These are phyloP conservation scores for Rallus limicola DNA, from an alignment of 2,113 vertebrate species.

Conservation along the genomic window DNA sequence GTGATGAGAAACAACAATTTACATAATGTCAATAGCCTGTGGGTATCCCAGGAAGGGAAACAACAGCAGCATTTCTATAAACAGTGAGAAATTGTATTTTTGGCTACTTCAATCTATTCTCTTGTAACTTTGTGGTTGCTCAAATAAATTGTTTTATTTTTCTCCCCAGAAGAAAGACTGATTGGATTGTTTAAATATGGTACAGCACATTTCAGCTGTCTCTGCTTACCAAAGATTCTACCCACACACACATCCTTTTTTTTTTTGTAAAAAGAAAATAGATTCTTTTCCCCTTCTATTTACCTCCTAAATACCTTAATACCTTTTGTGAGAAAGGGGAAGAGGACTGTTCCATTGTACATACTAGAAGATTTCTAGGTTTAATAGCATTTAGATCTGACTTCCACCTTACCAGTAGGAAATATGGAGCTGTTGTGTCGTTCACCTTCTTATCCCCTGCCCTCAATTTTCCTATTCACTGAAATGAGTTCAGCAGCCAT, in stretches of 20 bases:
- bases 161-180: neutral
- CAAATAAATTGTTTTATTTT: neutral
- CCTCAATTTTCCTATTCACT: constrained; percentile 13
- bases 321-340: neutral
- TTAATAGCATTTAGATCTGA: constrained; percentile 38
- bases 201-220: neutral
- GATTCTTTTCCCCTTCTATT: neutral
- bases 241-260: neutral
- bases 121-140: constrained; percentile 23
- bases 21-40: neutral
- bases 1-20: neutral
- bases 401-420: neutral
- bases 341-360: neutral
- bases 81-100: constrained; percentile 52
- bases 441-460: neutral
- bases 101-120: constrained; percentile 50
- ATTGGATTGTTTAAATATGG: neutral
- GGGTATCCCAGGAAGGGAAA: constrained; percentile 6
- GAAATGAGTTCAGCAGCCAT: constrained; percentile 45
- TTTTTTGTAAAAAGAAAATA: constrained; percentile 6
- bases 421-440: neutral
- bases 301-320: neutral
- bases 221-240: neutral
- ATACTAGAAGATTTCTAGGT: neutral
- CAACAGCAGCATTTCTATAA: constrained; percentile 42